phyloP scores from a whole-genome alignment of 2,113 vertebrate species.

The Prionailurus viverrinus region DNA sequence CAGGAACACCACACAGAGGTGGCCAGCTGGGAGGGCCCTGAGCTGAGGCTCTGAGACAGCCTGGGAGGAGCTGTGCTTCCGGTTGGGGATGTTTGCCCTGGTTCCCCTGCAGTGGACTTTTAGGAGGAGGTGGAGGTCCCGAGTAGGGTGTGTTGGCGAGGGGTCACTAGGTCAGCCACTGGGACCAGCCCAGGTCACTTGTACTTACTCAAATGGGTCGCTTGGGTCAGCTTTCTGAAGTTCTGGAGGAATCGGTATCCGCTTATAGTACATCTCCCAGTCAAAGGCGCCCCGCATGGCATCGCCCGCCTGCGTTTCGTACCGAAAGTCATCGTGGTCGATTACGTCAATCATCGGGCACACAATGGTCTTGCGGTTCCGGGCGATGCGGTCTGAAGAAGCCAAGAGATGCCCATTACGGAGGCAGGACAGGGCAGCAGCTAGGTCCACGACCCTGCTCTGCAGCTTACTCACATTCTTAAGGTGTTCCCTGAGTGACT shows the following conservation, averaged over 20 bases:
- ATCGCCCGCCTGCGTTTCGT: conserved; percentile 97
- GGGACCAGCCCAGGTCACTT: background rate
- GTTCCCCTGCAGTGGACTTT: background rate
- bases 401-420: conserved; percentile 71
- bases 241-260: conserved; percentile 96
- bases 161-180: background rate
- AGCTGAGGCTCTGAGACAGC: background rate
- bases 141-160: background rate
- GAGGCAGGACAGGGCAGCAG: background rate
- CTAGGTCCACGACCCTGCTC: background rate
- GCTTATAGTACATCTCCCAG: conserved; percentile 99
- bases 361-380: conserved; percentile 96
- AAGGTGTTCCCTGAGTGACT: background rate
- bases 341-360: conserved; percentile 99
- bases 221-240: conserved; percentile 95
- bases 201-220: conserved; percentile 97
- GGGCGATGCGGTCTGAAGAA: conserved; percentile 95
- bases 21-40: background rate
- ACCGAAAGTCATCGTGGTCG: conserved; percentile 97
- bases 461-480: background rate
- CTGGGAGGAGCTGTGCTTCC: background rate
- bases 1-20: background rate
- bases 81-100: background rate
- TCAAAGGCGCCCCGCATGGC: conserved; percentile 99
- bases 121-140: background rate